These are phyloP conservation scores for Cerastoderma edule DNA, from an alignment of 2,888 invertebrate species.

Conservation along the genomic window DNA sequence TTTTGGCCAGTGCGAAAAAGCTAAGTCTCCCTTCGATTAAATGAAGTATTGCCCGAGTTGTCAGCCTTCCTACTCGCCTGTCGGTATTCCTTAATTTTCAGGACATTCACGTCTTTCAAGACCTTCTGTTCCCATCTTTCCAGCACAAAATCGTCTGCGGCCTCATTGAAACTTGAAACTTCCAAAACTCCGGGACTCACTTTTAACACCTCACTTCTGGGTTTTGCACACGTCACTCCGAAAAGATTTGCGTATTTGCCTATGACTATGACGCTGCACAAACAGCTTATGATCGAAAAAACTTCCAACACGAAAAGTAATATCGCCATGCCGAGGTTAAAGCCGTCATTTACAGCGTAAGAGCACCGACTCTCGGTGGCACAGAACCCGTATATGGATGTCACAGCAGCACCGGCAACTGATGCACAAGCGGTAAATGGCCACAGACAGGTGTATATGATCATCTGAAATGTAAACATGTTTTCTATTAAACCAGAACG, in stretches of 20 bases:
- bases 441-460: constrained; percentile 11
- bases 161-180: not conserved
- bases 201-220: constrained; percentile 1
- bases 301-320: constrained; percentile 30
- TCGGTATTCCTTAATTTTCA: constrained; percentile 29
- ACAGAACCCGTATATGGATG: constrained; percentile 31
- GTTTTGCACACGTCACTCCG: not conserved
- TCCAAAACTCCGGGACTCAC: constrained; percentile 12
- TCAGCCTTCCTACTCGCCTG: constrained; percentile 6
- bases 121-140: constrained; percentile 32
- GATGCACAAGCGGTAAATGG: constrained; percentile 11
- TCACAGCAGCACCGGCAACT: constrained; percentile 24
- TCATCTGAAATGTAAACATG: constrained; percentile 47
- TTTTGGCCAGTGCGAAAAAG: too few relatives aligned
- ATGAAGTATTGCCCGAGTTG: too few relatives aligned
- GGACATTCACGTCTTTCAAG: constrained; percentile 26
- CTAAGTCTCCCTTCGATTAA: too few relatives aligned
- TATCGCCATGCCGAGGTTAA: constrained; percentile 43
- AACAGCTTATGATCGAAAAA: constrained; percentile 1
- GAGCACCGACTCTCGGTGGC: constrained; percentile 22
- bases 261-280: constrained; percentile 1
- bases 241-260: constrained; percentile 7
- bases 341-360: constrained; percentile 18
- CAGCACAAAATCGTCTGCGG: not conserved
- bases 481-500: too few relatives aligned